Evolutionary conservation across 1,140 invertebrate genomes (phyloP).

Genomic region (Coenobita brevimanus): DNA sequence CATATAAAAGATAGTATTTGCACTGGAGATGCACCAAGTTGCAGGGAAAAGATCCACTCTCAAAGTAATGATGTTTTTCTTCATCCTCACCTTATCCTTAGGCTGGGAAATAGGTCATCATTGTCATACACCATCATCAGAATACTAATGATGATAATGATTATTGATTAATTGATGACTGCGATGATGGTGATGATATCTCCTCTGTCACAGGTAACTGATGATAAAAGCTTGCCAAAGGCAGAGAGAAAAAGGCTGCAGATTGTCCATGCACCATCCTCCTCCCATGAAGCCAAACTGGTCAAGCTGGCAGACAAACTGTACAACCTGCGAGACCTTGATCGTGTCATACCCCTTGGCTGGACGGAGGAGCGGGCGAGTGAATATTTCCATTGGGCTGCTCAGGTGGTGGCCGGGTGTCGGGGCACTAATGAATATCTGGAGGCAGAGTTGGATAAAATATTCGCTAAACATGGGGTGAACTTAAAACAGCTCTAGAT

Average conservation of each 20-base stretch:
- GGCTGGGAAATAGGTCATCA: too few relatives aligned
- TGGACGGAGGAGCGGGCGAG: slow-evolving; percentile 79
- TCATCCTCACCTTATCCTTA: too few relatives aligned
- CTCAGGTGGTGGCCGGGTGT: slow-evolving; percentile 81
- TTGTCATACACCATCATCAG: too few relatives aligned
- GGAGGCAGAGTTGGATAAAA: slow-evolving; percentile 79
- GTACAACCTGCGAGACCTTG: slow-evolving; percentile 87
- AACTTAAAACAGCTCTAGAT: background rate
- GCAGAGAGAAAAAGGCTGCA: slow-evolving; percentile 81
- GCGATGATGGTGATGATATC: background rate
- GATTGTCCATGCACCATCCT: slow-evolving; percentile 79
- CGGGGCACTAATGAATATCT: slow-evolving; percentile 80
- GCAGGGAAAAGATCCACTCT: too few relatives aligned
- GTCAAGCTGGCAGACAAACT: slow-evolving; percentile 91
- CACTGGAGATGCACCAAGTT: too few relatives aligned
- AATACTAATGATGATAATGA: background rate
- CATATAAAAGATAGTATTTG: too few relatives aligned
- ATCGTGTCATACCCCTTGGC: slow-evolving; percentile 77
- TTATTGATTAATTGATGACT: background rate
- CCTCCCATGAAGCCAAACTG: slow-evolving; percentile 82
- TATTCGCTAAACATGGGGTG: slow-evolving; percentile 74
- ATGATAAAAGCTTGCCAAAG: slow-evolving; percentile 84
- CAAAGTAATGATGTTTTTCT: too few relatives aligned
- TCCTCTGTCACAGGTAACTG: slow-evolving; percentile 83
- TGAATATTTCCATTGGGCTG: slow-evolving; percentile 84